A percentile compares a stretch with the other conserved stretches of the same genome.
phyloP scores from a whole-genome alignment of 2,888 invertebrate species.

The Eupeodes luniger region DNA sequence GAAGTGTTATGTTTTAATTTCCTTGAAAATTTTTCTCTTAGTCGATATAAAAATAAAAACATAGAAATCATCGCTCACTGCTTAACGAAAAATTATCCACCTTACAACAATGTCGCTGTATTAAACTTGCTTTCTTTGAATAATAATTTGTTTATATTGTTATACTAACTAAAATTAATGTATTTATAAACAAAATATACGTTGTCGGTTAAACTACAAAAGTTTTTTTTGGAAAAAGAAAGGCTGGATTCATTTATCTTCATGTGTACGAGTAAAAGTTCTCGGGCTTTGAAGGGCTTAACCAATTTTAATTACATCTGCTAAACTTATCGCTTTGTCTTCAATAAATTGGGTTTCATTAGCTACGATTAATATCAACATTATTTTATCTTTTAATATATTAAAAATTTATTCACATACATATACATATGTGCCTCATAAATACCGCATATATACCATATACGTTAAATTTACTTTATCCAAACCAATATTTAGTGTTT shows the following conservation, averaged over 20 bases:
- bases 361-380: background rate
- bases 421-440: background rate
- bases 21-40: no score
- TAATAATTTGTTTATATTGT: no score
- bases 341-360: background rate
- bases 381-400: background rate
- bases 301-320: constrained; percentile 13
- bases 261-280: background rate
- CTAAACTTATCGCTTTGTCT: background rate
- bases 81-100: no score
- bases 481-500: constrained; percentile 40
- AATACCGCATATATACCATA: background rate
- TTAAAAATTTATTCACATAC: background rate
- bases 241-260: constrained; percentile 17
- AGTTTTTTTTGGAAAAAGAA: background rate
- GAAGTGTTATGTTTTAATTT: no score
- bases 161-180: no score
- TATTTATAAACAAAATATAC: no score
- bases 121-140: no score
- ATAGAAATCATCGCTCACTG: no score
- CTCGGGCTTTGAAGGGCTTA: no score
- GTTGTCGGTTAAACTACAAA: background rate
- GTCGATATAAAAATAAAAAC: no score
- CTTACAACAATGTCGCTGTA: no score
- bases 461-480: background rate